phyloP scores from a whole-genome alignment of 2,797 vertebrate genomes.

The Natrix natrix region DNA sequence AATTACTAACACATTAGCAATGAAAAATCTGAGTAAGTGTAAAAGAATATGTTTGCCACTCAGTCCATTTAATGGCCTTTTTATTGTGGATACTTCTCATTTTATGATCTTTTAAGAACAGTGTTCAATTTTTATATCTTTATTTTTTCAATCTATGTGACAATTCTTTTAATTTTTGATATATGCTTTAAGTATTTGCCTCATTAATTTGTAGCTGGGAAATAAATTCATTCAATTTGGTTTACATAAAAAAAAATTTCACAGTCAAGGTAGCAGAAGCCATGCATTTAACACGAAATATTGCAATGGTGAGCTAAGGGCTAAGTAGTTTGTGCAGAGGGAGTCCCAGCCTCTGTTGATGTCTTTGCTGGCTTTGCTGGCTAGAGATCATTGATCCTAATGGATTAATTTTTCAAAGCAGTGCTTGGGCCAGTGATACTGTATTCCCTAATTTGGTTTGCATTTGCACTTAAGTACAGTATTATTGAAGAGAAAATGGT shows the following conservation, averaged over 20 bases:
- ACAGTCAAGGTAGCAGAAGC: fast-evolving
- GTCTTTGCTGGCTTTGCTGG: constrained; percentile 1
- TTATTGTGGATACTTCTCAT: neutral
- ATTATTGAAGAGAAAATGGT: constrained; percentile 1
- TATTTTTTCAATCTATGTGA: neutral
- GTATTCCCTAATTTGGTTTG: constrained; percentile 28
- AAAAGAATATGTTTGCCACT: neutral
- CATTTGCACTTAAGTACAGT: neutral
- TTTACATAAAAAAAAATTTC: neutral
- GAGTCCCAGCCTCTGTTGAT: neutral
- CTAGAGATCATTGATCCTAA: neutral
- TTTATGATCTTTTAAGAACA: neutral
- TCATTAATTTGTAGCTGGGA: neutral
- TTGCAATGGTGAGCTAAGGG: constrained; percentile 36
- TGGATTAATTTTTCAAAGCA: neutral
- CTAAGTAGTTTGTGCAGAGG: constrained; percentile 11
- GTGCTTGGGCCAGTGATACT: constrained; percentile 11
- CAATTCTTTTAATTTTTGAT: neutral
- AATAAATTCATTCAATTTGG: neutral
- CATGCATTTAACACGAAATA: constrained; percentile 27
- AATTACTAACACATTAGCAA: constrained; percentile 19
- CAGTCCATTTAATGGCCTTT: neutral
- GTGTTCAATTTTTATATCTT: neutral
- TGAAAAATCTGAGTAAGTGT: neutral
- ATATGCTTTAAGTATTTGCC: neutral